Base-by-base conservation (phyloP, 2,113 vertebrate genomes). In the Andinoacara biseriatus region DNA sequence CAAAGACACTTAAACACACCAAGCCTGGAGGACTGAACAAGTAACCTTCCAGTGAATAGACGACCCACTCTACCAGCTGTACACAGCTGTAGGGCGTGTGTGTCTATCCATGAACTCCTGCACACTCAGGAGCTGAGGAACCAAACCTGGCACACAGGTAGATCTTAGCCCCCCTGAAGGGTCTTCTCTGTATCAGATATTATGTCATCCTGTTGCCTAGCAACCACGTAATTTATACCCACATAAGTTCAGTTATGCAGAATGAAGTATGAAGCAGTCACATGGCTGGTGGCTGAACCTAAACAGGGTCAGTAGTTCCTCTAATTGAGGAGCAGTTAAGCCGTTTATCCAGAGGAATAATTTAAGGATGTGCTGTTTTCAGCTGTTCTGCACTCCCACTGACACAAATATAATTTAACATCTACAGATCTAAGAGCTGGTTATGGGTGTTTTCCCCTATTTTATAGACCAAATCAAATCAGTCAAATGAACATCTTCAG, bases 1-100 rank as follows among this genome's bases (percentile, higher is more conserved):
- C 0, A 0, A 43, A 35, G 40, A 65, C 62, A 65, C 62, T 43
- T 22, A 3, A 65, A 22, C 11, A 17, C n/a, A 1, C 2, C 26
- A 26, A 65, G 0, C 13, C 7, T 0, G 2, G 2, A 14, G 62
- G 22, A 17, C 26, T 3, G 38, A 65, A 65, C 38, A n/a, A 65
- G 3, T 3, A 13, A 43, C 38, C 38, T 10, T 65, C 7, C 2
- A 43, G 24, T 10, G 24, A 5, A 2, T 22, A 17, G 13, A 26
- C 13, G 43, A 0, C 4, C 38, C 38, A 17, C 2, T 0, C 2
- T 26, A 26, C 38, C n/a, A 43, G 62, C 62, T 65, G 4, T 9
- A 0, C 1, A 5, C 38, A 5, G 1, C 1, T 46, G 3, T 11
- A 40, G 3, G 11, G 43, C 38, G 9, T 46, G 43, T 43, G 10